Evolutionary conservation across 1,140 invertebrate species (phyloP), one percentile per base, ranked within the genome.

Genomic region (Trachelipus rathkii): DNA sequence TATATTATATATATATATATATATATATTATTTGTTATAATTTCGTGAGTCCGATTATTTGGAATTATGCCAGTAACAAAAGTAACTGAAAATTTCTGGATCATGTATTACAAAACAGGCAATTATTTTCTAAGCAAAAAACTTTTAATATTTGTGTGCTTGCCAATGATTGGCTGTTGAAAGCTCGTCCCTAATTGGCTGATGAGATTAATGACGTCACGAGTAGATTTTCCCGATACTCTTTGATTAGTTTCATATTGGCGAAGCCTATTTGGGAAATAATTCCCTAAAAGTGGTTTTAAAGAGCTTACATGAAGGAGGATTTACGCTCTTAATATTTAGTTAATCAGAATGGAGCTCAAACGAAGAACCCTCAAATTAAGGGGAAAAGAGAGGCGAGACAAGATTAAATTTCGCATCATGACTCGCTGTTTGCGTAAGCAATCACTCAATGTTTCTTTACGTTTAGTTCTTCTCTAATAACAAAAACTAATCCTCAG

Each of bases 251-350:
- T 50, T 50, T 50, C 46, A 15, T 50, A 50, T n/a, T 50, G 46
- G 46, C 46, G 46, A 50, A 50, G 46, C 46, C 46, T 50, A 50
- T 50, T 50, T 50, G 46, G 46, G 46, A 50, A 50, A 50, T 50
- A 50, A 50, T 50, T 50, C 46, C 46, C 46, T 50, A 50, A 50
- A 50, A 50, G 46, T 50, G 46, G 46, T 15, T 15, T 50, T 50
- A 50, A 50, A 50, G 46, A 50, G 46, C 46, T 50, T 50, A 50
- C 9, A 50, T 15, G 15, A 15, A 50, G 46, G 46, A 50, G 46
- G 46, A 50, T 50, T 50, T 50, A 50, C 46, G 46, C 46, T 50
- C 9, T 50, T 50, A 50, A 50, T 50, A 50, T 50, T 50, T 50
- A 50, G 46, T 50, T 50, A 50, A 50, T 50, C 46, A 50, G 46